Conservation (phyloP, 2,797 vertebrate species). For the Myioborus miniatus region DNA sequence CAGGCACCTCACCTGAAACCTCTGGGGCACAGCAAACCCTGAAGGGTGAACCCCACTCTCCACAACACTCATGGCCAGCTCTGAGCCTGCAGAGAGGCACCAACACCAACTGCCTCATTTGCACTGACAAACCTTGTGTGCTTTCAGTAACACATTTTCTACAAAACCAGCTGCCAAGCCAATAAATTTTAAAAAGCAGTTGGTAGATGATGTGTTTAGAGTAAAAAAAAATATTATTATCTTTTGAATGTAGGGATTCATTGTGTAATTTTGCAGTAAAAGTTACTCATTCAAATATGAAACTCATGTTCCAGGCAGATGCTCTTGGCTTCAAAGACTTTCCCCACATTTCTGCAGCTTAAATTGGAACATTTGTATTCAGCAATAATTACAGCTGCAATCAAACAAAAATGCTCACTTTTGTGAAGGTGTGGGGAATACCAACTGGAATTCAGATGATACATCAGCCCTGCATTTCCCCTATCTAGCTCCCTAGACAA, state of each 20-base stretch:
- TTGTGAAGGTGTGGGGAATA: constrained; percentile 9
- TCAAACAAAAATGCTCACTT: constrained; percentile 53
- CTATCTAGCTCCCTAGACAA: background rate
- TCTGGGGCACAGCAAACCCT: background rate
- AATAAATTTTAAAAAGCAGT: constrained; percentile 52
- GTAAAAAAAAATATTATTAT: constrained; percentile 37
- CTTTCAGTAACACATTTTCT: background rate
- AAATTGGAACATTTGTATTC: constrained; percentile 45
- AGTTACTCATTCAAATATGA: constrained; percentile 48
- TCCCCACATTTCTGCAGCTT: constrained; percentile 43
- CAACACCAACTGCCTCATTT: background rate
- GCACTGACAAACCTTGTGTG: background rate
- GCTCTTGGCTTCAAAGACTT: constrained; percentile 58
- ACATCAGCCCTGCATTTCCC: background rate
- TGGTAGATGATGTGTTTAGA: constrained; percentile 48
- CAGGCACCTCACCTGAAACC: background rate
- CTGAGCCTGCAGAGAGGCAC: background rate
- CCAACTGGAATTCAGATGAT: background rate
- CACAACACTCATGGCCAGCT: background rate
- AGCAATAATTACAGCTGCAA: constrained; percentile 53
- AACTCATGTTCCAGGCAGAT: constrained; percentile 63
- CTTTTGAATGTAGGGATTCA: constrained; percentile 8
- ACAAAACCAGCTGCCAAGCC: constrained; percentile 1
- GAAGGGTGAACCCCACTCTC: background rate
- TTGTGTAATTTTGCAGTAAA: constrained; percentile 57